phyloP scores from a whole-genome alignment of 2,113 vertebrate species.

The Erythrolamprus reginae region DNA sequence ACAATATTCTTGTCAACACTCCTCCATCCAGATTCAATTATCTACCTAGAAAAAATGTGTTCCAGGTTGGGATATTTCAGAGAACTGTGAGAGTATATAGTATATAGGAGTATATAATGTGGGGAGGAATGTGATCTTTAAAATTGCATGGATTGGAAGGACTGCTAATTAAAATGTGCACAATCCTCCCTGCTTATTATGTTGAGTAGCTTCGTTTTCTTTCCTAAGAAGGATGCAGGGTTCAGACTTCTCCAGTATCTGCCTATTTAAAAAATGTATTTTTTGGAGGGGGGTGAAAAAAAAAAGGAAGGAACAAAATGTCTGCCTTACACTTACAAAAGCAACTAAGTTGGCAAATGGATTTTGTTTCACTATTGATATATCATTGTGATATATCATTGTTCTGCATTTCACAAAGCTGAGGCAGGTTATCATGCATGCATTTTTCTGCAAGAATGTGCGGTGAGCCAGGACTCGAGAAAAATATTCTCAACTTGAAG shows the following conservation, averaged over 20 bases:
- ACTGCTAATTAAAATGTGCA: neutral
- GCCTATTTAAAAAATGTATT: neutral
- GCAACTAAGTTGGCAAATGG: neutral
- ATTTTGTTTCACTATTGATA: neutral
- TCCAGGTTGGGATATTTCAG: neutral
- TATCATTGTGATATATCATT: neutral
- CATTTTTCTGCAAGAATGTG: neutral
- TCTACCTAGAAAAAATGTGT: neutral
- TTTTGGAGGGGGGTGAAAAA: neutral
- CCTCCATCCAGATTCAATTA: neutral
- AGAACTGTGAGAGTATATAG: neutral
- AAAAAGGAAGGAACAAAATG: neutral
- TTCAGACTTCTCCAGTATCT: neutral
- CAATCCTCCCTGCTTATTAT: neutral
- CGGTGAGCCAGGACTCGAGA: neutral
- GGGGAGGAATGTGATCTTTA: neutral
- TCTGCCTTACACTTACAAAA: neutral
- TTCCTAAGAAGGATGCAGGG: neutral
- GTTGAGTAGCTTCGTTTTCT: neutral
- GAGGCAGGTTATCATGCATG: neutral
- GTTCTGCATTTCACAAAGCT: neutral
- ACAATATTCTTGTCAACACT: neutral
- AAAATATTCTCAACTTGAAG: neutral
- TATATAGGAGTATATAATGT: neutral
- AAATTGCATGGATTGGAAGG: neutral